Evolutionary conservation across 2,888 invertebrate genomes (phyloP).

Genomic region (Ptilodon capucinus): DNA sequence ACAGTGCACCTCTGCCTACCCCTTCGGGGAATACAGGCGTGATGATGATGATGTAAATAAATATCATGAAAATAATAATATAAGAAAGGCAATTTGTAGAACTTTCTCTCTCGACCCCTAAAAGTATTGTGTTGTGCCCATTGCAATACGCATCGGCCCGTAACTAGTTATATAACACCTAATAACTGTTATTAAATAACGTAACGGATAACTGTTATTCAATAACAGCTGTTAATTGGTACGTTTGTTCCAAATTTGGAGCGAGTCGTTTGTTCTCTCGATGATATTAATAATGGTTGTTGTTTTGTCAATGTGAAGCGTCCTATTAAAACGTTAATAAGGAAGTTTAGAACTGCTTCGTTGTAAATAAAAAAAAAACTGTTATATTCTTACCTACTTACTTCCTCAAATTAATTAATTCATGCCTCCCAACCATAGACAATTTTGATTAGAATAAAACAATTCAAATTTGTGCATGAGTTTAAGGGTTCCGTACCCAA

Average conservation of each 20-base stretch:
- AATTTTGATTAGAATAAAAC: no score
- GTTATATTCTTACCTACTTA: no score
- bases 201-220: not conserved
- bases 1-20: no score
- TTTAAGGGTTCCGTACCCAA: no score
- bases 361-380: no score
- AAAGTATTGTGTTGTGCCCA: not conserved
- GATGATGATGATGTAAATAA: no score
- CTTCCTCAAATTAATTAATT: no score
- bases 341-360: not conserved
- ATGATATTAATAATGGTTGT: not conserved
- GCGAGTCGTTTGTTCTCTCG: not conserved
- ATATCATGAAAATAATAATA: no score
- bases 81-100: no score
- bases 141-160: constrained; percentile 4
- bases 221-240: not conserved
- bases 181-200: constrained; percentile 7
- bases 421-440: no score
- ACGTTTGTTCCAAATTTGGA: not conserved
- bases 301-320: not conserved
- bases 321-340: not conserved
- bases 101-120: not conserved
- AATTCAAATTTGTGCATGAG: no score
- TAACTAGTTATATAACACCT: constrained; percentile 8
- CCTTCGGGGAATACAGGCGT: no score